A percentile compares a stretch with the other conserved stretches of the same genome.
Conservation (phyloP, 2,797 vertebrate genomes). For the Danionella dracula region DNA sequence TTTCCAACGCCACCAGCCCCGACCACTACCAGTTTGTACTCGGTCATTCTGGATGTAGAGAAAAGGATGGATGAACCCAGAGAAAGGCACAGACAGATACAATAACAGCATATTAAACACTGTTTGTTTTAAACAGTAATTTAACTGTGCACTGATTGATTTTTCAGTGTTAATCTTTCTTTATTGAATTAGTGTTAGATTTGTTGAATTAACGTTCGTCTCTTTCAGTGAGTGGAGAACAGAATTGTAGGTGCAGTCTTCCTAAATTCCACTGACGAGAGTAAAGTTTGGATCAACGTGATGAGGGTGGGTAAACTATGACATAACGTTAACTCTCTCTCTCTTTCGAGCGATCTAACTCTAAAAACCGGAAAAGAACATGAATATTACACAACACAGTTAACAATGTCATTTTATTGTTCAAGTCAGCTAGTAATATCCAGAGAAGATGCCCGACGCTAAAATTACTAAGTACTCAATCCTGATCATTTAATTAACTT, state of each 20-base stretch:
- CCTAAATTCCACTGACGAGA: no score
- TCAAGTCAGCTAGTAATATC: not conserved
- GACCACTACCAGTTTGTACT: slow-evolving; percentile 79
- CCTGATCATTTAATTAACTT: no score
- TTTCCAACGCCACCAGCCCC: slow-evolving; percentile 79
- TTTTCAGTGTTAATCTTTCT: no score
- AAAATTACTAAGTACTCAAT: no score
- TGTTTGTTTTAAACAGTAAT: no score
- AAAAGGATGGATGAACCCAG: slow-evolving; percentile 9
- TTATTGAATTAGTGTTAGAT: no score
- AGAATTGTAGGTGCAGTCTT: no score
- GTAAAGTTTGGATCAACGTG: not conserved
- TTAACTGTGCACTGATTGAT: no score
- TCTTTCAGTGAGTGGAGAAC: no score
- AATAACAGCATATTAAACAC: not conserved
- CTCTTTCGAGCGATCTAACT: not conserved
- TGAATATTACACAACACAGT: not conserved
- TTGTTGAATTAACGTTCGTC: no score
- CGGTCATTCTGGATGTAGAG: slow-evolving; percentile 66
- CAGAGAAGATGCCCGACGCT: no score
- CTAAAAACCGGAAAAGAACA: not conserved
- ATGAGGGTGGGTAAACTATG: not conserved
- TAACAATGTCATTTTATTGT: not conserved
- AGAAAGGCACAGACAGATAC: slow-evolving; percentile 42
- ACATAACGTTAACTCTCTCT: not conserved